phyloP scores from a whole-genome alignment of 2,797 vertebrate genomes.

The Enteromius radiatus region DNA sequence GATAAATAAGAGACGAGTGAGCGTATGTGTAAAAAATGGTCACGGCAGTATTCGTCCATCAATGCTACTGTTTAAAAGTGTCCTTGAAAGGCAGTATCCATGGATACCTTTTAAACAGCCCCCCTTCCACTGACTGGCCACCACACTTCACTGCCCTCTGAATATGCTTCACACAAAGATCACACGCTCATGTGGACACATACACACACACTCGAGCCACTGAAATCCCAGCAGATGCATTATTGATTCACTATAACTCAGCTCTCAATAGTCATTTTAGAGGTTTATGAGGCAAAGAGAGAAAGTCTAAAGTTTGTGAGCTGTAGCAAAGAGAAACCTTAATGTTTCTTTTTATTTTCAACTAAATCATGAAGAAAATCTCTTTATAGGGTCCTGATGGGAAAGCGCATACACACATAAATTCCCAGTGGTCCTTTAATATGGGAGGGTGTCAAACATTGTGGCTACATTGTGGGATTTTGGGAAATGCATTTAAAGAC shows the following conservation, averaged over 20 bases:
- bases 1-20: conserved; percentile 2
- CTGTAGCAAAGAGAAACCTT: conserved; percentile 5
- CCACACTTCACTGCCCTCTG: conserved; percentile 53
- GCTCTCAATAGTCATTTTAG: conserved; percentile 3
- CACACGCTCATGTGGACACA: conserved; percentile 32
- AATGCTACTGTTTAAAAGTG: conserved; percentile 67
- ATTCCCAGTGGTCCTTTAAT: background rate
- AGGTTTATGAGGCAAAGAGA: conserved; percentile 28
- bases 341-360: conserved; percentile 10
- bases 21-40: background rate
- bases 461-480: background rate
- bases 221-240: conserved; percentile 24
- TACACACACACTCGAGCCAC: conserved; percentile 15
- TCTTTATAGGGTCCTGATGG: background rate
- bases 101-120: conserved; percentile 76
- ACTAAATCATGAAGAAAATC: conserved; percentile 7
- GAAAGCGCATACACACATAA: background rate
- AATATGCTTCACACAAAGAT: conserved; percentile 36
- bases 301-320: conserved; percentile 19
- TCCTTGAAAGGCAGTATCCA: conserved; percentile 72
- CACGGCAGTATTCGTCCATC: conserved; percentile 14
- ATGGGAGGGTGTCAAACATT: background rate
- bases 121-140: conserved; percentile 41
- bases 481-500: background rate
- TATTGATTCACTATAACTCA: conserved; percentile 17